Percentiles rank a stretch among this genome's conserved stretches.
Conservation (phyloP, 1,140 invertebrate genomes). For the Pseudomyrmex gracilis region DNA sequence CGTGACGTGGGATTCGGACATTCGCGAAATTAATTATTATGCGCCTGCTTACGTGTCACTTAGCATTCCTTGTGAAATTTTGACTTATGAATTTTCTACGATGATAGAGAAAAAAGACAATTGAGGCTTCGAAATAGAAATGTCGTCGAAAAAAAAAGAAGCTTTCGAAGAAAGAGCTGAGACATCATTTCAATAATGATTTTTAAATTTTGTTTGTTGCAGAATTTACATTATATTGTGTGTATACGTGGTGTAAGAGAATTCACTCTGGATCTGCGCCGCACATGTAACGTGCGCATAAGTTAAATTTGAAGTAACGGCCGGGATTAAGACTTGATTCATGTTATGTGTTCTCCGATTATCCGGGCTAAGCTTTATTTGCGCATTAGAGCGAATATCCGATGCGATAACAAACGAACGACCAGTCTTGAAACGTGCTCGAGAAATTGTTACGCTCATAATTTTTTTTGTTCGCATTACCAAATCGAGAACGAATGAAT, state of each 20-base stretch:
- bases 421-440: neutral
- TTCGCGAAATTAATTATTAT: conserved; percentile 53
- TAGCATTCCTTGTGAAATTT: neutral
- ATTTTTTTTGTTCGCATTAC: conserved; percentile 19
- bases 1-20: conserved; percentile 6
- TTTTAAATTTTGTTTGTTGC: too few relatives aligned
- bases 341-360: neutral
- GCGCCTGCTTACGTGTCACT: conserved; percentile 7
- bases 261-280: too few relatives aligned
- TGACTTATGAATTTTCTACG: neutral
- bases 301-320: too few relatives aligned
- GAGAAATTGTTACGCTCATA: neutral
- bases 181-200: too few relatives aligned
- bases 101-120: neutral
- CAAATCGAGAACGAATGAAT: neutral
- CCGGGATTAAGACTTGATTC: neutral
- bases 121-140: too few relatives aligned
- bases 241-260: too few relatives aligned
- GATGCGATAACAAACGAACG: conserved; percentile 19
- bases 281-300: too few relatives aligned
- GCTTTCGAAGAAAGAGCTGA: too few relatives aligned
- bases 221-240: too few relatives aligned
- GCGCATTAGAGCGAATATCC: neutral
- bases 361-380: neutral
- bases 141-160: too few relatives aligned